Base-by-base conservation (phyloP, 2,888 invertebrate genomes). In the Amiota communis region DNA sequence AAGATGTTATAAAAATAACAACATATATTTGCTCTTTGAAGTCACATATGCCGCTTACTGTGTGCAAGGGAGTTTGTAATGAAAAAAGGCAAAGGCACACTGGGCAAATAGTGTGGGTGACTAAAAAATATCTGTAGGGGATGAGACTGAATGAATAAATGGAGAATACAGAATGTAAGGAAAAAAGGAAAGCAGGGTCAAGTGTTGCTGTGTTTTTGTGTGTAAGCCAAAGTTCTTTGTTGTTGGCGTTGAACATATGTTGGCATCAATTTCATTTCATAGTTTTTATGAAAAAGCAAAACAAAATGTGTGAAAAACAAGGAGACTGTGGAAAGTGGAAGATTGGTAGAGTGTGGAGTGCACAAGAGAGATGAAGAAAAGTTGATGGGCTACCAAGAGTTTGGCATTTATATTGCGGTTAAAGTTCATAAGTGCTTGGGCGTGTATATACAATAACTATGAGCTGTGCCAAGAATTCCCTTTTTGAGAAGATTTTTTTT, bases 221-320 rank as follows among this genome's bases (percentile, higher is more conserved):
- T 46, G 72, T 57, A 53, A 49, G 71, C 10, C 64, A 59, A 49
- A 61, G 70, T 69, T 47, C 51, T 59, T 76, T 76, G 74, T 76
- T 81, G 63, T 83, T 74, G 81, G 77, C 15, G 59, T 63, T 63
- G 83, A 77, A 78, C 82, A 79, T 79, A 81, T 78, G 78, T 79
- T 78, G 72, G 77, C 82, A 78, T 79, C 80, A 81, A 80, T 84
- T 84, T 80, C 76, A 79, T 78, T 53, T 53, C 36, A 36, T 36
- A 36, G 36, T 36, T 36, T 36, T 36, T 36, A 36, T 36, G 36
- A 36, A 36, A 36, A 36, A 36, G 36, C 4, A 36, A 36, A 36
- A 36, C 36, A 36, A 2, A 36, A 36, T 36, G 36, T 36, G 36
- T 36, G 36, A 36, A 36, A 36, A 36, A 2, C 36, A 36, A 36